These are phyloP conservation scores for Rhinatrema bivittatum DNA, from an alignment of 2,797 vertebrate species.

Conservation along the genomic window DNA sequence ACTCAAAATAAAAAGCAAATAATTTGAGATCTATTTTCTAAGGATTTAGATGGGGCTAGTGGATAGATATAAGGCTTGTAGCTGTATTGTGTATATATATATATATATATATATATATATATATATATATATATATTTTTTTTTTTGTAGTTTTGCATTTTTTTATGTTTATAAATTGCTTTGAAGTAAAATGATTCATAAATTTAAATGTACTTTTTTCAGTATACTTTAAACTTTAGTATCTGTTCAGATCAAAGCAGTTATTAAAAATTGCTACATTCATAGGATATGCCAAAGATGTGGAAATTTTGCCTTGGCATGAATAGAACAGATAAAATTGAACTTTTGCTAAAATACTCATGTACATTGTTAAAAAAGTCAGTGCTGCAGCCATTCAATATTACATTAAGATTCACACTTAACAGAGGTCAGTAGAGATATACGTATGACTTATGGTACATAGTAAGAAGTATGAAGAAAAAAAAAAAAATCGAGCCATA, in stretches of 20 bases:
- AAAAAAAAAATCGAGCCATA: constrained; percentile 35
- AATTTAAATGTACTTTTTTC: too few relatives aligned
- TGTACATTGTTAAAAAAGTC: constrained; percentile 17
- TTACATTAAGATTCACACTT: constrained; percentile 34
- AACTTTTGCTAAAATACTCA: constrained; percentile 16
- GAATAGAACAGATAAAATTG: constrained; percentile 14
- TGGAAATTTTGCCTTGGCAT: constrained; percentile 21
- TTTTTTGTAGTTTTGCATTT: too few relatives aligned
- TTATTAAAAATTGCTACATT: constrained; percentile 25
- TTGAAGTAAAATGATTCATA: too few relatives aligned
- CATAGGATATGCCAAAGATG: constrained; percentile 19
- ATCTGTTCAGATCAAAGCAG: constrained; percentile 10
- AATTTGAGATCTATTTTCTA: too few relatives aligned
- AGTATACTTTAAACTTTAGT: constrained; percentile 28
- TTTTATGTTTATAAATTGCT: too few relatives aligned
- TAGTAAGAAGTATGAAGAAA: too few relatives aligned
- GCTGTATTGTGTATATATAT: too few relatives aligned
- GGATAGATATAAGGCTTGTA: too few relatives aligned
- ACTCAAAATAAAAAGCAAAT: too few relatives aligned
- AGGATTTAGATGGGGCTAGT: too few relatives aligned
- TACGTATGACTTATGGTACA: constrained; percentile 20
- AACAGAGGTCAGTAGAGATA: constrained; percentile 29
- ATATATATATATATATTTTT: too few relatives aligned
- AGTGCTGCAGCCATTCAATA: constrained; percentile 22
- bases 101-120: too few relatives aligned